These are phyloP conservation scores for Spodoptera frugiperda DNA, from an alignment of 1,140 invertebrate species.

Conservation along the genomic window DNA sequence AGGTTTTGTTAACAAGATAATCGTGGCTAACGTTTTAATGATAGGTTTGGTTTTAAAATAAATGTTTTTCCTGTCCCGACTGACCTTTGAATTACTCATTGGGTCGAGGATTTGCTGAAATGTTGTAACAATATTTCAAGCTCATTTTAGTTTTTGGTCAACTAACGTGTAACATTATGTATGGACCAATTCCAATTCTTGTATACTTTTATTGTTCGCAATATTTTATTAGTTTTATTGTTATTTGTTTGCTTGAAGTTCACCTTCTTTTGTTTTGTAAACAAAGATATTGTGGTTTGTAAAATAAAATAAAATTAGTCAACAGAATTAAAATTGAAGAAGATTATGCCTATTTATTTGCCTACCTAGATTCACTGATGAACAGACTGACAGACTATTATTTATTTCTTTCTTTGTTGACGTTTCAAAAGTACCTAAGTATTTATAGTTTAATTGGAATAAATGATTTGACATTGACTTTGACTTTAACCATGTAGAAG, in stretches of 20 bases:
- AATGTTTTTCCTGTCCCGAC: conserved; percentile 55
- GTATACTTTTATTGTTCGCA: conserved; percentile 2
- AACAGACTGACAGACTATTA: too few species aligned
- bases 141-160: conserved; percentile 27
- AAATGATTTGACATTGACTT: too few species aligned
- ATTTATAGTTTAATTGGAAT: too few species aligned
- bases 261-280: neutral
- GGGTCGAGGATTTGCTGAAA: conserved; percentile 51
- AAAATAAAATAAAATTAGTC: too few species aligned
- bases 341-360: too few species aligned
- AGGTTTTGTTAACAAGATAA: conserved; percentile 59
- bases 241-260: neutral
- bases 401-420: too few species aligned
- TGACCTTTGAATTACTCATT: conserved; percentile 58
- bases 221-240: neutral
- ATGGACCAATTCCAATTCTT: conserved; percentile 1
- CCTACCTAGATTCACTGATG: too few species aligned
- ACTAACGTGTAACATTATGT: neutral
- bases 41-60: conserved; percentile 49
- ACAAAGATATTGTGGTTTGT: neutral
- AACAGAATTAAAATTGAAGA: too few species aligned
- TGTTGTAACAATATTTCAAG: neutral
- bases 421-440: too few species aligned
- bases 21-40: conserved; percentile 51
- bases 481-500: too few species aligned